Evolutionary conservation across 2,888 invertebrate genomes (phyloP).

Genomic region (Sarcophaga rosellei): DNA sequence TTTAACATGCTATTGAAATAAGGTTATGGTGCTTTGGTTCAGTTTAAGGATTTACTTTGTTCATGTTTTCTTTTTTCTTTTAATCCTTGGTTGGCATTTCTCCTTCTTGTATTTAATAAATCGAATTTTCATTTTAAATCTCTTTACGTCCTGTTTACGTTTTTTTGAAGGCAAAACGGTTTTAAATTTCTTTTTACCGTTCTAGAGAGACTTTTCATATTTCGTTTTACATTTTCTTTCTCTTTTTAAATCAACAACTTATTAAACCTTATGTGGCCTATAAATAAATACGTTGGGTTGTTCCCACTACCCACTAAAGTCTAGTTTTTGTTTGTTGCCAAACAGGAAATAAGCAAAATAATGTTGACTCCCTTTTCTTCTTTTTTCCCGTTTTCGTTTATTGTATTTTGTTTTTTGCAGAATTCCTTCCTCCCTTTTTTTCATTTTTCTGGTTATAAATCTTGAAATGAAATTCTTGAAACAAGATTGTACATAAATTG

Average conservation of each 20-base stretch:
- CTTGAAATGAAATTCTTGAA: constrained; percentile 7
- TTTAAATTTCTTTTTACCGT: not conserved
- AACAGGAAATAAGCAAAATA: constrained; percentile 61
- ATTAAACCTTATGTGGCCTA: constrained; percentile 50
- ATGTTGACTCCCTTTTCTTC: constrained; percentile 48
- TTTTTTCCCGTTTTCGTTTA: constrained; percentile 35
- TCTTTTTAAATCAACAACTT: constrained; percentile 44
- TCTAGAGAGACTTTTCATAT: not conserved
- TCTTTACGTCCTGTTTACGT: not conserved
- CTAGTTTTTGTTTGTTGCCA: constrained; percentile 46
- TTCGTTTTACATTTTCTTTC: not conserved
- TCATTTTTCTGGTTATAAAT: constrained; percentile 57
- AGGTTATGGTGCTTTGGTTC: too few relatives aligned
- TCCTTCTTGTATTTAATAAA: too few relatives aligned
- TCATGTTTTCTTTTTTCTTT: too few relatives aligned
- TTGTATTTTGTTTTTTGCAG: constrained; percentile 30
- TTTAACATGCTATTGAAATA: too few relatives aligned
- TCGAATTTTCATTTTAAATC: constrained; percentile 28
- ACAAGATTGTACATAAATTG: constrained; percentile 27
- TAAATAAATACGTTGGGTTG: not conserved
- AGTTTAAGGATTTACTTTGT: too few relatives aligned
- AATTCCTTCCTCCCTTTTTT: constrained; percentile 11
- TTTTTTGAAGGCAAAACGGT: not conserved
- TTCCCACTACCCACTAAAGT: constrained; percentile 9
- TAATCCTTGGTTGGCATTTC: too few relatives aligned